Conservation (phyloP, 1,140 invertebrate species). For the Caenorhabditis latens region DNA sequence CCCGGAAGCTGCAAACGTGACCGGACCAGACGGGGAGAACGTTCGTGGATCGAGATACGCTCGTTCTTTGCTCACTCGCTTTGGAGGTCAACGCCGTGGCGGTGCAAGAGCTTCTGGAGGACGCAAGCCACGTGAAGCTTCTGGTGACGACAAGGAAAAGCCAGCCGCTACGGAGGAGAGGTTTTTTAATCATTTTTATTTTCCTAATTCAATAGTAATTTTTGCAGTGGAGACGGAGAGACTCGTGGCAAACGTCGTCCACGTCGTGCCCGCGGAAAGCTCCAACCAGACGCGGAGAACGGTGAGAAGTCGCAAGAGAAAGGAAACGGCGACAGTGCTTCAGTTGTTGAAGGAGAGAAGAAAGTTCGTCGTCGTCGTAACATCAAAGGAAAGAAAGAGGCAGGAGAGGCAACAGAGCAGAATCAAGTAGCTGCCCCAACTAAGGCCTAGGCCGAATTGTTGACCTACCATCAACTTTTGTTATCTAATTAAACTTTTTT, state of each 20-base stretch:
- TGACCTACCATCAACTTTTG: constrained; percentile 54
- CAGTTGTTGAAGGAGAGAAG: constrained; percentile 6
- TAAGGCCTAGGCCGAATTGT: constrained; percentile 31
- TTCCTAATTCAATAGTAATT: not conserved
- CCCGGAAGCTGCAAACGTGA: constrained; percentile 65
- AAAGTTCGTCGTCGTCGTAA: constrained; percentile 27
- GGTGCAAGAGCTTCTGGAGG: not conserved
- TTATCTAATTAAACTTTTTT: constrained; percentile 35
- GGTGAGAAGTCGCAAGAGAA: constrained; percentile 5
- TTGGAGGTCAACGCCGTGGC: not conserved
- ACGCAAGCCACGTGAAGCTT: constrained; percentile 8
- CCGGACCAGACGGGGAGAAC: constrained; percentile 63
- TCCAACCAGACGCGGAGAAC: constrained; percentile 14
- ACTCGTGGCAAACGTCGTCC: constrained; percentile 31
- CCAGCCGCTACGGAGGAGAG: not conserved
- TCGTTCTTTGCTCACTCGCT: not conserved
- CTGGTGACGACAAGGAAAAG: not conserved
- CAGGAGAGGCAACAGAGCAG: not conserved
- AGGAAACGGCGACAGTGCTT: constrained; percentile 15
- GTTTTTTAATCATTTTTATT: not conserved
- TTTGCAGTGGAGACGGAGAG: constrained; percentile 35
- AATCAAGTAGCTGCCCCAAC: constrained; percentile 9
- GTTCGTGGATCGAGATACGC: constrained; percentile 59
- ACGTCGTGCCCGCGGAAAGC: constrained; percentile 33
- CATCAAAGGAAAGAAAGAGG: constrained; percentile 26